These are phyloP conservation scores for Digitonthophagus gazella DNA, from an alignment of 2,888 invertebrate species.

Conservation along the genomic window DNA sequence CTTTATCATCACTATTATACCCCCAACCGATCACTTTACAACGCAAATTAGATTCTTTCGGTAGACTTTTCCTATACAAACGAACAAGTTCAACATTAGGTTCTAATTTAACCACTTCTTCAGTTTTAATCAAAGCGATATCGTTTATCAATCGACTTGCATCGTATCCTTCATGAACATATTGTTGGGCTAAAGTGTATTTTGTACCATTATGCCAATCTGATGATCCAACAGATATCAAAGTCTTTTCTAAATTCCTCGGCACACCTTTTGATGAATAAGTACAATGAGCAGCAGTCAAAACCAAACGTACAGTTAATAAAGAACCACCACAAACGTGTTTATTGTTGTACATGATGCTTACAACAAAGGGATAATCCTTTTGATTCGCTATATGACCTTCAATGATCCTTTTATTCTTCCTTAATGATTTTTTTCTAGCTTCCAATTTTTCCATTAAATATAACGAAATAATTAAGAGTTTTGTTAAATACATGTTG, in stretches of 20 bases:
- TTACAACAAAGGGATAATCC: neutral
- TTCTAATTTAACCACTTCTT: neutral
- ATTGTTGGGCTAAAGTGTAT: neutral
- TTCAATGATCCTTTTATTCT: neutral
- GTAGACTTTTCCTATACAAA: neutral
- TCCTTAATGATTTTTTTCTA: neutral
- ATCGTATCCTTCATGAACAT: neutral
- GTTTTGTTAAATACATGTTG: no score
- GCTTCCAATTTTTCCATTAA: no score
- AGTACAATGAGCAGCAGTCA: slow-evolving; percentile 1
- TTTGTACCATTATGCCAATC: neutral
- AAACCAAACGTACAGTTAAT: neutral
- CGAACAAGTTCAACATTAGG: neutral
- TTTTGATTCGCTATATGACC: neutral
- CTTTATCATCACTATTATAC: neutral
- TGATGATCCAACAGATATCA: neutral
- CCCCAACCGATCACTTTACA: slow-evolving; percentile 1
- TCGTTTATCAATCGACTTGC: neutral
- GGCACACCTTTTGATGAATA: neutral
- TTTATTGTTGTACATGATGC: neutral
- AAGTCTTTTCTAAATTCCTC: neutral
- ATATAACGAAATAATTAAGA: no score
- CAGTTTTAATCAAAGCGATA: neutral
- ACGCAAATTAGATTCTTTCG: neutral
- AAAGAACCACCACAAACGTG: slow-evolving; percentile 1